Evolutionary conservation across 2,888 invertebrate species (phyloP).

Genomic region (Rosalia funebris): DNA sequence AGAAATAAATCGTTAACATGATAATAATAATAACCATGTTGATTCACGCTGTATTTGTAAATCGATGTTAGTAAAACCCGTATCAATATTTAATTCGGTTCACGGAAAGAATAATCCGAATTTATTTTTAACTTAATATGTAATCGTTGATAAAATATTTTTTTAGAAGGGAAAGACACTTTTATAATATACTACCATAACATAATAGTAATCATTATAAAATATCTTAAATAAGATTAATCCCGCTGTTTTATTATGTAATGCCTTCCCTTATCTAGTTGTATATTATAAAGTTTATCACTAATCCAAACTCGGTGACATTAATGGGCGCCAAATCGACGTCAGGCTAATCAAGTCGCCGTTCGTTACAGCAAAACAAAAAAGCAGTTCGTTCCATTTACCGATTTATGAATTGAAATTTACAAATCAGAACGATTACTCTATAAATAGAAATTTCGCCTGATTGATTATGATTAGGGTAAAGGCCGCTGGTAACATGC

Average conservation of each 20-base stretch:
- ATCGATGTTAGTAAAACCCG: neutral
- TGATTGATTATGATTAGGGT: neutral
- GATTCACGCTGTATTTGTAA: too few relatives aligned
- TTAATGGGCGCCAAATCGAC: slow-evolving; percentile 4
- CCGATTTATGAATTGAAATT: neutral
- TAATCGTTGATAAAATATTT: neutral
- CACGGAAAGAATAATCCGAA: neutral
- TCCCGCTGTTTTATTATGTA: slow-evolving; percentile 5
- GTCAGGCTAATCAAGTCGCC: neutral
- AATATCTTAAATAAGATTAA: slow-evolving; percentile 1
- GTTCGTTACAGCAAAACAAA: neutral
- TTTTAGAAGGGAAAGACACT: neutral
- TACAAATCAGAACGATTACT: neutral
- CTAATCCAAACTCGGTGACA: neutral
- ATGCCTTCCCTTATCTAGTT: slow-evolving; percentile 7
- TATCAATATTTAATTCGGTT: neutral
- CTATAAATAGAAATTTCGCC: neutral
- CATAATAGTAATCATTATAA: slow-evolving; percentile 6
- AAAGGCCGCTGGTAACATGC: neutral
- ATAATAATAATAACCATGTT: too few relatives aligned
- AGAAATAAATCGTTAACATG: too few relatives aligned
- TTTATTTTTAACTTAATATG: neutral
- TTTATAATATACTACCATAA: neutral
- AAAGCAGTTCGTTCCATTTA: neutral
- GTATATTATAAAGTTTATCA: slow-evolving; percentile 6